These are phyloP conservation scores for Lithophane leautieri DNA, from an alignment of 2,888 invertebrate genomes.

Conservation along the genomic window DNA sequence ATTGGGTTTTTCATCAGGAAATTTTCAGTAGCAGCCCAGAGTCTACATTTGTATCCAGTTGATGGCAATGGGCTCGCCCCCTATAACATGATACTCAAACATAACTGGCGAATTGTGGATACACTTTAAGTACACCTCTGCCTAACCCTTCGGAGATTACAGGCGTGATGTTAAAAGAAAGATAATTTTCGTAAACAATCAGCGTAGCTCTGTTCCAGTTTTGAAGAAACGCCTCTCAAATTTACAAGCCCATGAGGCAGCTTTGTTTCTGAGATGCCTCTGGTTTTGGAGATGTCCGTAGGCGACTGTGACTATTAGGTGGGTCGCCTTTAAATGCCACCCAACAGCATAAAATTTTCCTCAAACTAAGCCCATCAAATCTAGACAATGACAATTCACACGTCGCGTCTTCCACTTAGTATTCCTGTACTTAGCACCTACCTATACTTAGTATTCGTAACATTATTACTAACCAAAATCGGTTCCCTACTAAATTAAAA, in stretches of 20 bases:
- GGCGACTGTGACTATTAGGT: not conserved
- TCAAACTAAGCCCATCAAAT: not conserved
- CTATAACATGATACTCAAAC: not conserved
- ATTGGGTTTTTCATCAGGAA: not conserved
- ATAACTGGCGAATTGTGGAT: not conserved
- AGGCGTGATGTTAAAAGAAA: not conserved
- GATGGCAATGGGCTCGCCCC: not conserved
- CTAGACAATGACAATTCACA: conserved; percentile 14
- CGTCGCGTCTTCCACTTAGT: conserved; percentile 13
- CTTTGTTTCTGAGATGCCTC: not conserved
- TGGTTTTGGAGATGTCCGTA: not conserved
- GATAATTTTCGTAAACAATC: not conserved
- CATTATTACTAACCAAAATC: conserved; percentile 51
- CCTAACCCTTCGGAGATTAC: not conserved
- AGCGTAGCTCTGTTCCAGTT: not conserved
- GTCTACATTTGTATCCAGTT: not conserved
- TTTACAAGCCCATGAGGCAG: not conserved
- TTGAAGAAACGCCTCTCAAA: not conserved
- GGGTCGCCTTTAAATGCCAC: not conserved
- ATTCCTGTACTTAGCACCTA: conserved; percentile 16
- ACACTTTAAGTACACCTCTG: not conserved
- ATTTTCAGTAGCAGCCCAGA: not conserved
- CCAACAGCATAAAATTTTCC: not conserved
- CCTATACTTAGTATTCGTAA: conserved; percentile 39
- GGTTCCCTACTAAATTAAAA: conserved; percentile 57